Percentiles rank a stretch among this genome's conserved stretches.
Conservation (phyloP, 2,888 invertebrate species). For the Petrolisthes cinctipes region DNA sequence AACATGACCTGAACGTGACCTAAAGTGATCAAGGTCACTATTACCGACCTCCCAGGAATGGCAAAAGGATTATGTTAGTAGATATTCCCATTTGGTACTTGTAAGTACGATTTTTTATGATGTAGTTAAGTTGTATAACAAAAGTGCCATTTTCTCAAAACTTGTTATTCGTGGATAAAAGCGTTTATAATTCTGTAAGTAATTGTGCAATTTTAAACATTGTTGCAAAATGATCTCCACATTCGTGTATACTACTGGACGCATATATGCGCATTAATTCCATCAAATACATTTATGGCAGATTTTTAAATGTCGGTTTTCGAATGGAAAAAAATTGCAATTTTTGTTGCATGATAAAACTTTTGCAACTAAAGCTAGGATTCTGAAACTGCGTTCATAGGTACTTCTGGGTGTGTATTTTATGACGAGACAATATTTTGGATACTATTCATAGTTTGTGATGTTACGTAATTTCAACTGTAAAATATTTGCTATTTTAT, state of each 20-base stretch:
- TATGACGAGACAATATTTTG: not conserved
- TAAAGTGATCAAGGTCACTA: not conserved
- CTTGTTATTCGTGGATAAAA: not conserved
- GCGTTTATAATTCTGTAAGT: not conserved
- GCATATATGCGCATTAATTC: not conserved
- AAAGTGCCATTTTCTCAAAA: too few relatives aligned
- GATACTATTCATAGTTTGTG: slow-evolving; percentile 8
- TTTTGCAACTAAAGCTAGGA: not conserved
- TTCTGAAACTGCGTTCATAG: not conserved
- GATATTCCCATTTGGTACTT: not conserved
- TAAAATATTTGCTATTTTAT: not conserved
- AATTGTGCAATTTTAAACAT: not conserved
- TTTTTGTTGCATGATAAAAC: not conserved
- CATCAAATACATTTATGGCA: not conserved
- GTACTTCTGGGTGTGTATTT: not conserved
- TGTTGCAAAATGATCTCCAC: not conserved
- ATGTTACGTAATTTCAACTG: not conserved
- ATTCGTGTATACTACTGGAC: not conserved
- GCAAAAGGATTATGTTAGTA: not conserved
- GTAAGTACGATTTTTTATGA: not conserved
- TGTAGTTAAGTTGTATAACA: too few relatives aligned
- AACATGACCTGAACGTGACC: too few relatives aligned
- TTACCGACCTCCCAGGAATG: not conserved
- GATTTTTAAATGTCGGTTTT: not conserved
- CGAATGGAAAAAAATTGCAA: not conserved